Evolutionary conservation across 2,113 vertebrate species (phyloP), one percentile per base, ranked within the genome.

Genomic region (Dolichotis patagonum): DNA sequence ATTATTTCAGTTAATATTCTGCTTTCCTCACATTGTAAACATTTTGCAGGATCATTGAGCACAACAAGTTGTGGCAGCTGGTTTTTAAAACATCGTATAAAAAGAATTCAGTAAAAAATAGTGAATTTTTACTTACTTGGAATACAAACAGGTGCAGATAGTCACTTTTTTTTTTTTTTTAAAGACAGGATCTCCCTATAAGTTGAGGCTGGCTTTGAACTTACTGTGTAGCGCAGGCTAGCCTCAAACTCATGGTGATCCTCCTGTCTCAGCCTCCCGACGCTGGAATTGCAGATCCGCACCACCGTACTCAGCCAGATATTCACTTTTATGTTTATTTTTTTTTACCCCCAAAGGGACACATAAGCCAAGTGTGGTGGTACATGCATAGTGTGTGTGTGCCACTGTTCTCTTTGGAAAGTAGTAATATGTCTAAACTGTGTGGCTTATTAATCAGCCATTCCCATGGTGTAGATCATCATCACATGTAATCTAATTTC

Each of bases 61-160:
- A n/a, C 38, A 91, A 80, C n/a, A 94, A 88, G 49, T 85, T 89
- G 49, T 46, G 32, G 65, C 65, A 62, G 24, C 81, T 88, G n/a
- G 62, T 84, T 52, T 89, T 28, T 60, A 93, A 80, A 91, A 58
- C 14, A 78, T 52, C 80, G 22, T 82, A 5, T 58, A n/a, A 65
- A 84, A 58, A 60, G 32, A 5, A 56, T 52, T 62, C 26, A 58
- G 7, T 56, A 62, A 63, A 86, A 49, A 58, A 35, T 8, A 88
- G 17, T 73, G 80, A 85, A 89, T 28, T 58, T 93, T 26, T 46
- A 5, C 86, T 86, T 95, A 58, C 52, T 1, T 83, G 78, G 20
- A 88, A 81, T 85, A 26, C 30, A 87, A 95, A 54, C 80, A 94
- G 56, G n/a, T 75, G 2, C 56, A 89, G 22, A 32, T 35, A 30